phyloP scores from a whole-genome alignment of 1,140 invertebrate species.

The Babylonia areolata region DNA sequence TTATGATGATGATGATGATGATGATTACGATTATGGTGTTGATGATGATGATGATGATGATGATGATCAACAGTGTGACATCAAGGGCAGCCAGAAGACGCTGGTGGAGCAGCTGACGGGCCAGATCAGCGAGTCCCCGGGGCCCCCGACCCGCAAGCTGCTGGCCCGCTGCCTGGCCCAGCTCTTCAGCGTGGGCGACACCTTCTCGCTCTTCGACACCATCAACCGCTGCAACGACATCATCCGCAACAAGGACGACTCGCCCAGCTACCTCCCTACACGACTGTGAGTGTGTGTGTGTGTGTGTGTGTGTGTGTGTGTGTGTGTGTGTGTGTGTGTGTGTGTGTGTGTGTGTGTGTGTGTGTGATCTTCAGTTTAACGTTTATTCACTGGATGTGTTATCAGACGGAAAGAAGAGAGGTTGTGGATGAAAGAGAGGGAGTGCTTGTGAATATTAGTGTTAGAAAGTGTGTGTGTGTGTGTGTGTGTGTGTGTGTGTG shows the following conservation, averaged over 20 bases:
- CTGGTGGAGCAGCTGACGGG: slow-evolving; percentile 94
- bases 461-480: not conserved
- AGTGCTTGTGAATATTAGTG: no score
- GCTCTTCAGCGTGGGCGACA: slow-evolving; percentile 97
- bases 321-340: not conserved
- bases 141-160: slow-evolving; percentile 93
- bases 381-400: no score
- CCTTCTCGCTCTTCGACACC: slow-evolving; percentile 96
- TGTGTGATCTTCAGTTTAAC: no score
- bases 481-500: not conserved
- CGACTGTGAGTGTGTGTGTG: slow-evolving; percentile 87
- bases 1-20: no score
- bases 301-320: not conserved
- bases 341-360: not conserved
- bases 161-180: slow-evolving; percentile 95
- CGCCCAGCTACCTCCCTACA: slow-evolving; percentile 93
- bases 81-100: slow-evolving; percentile 97
- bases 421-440: no score
- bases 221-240: slow-evolving; percentile 99
- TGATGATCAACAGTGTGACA: slow-evolving; percentile 82
- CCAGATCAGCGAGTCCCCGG: slow-evolving; percentile 90
- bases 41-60: no score
- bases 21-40: no score
- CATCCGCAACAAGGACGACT: slow-evolving; percentile 97
- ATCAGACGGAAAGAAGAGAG: no score